Evolutionary conservation across 2,888 invertebrate genomes (phyloP), one percentile per base, ranked within the genome.

Genomic region (Hydriomena furcata): DNA sequence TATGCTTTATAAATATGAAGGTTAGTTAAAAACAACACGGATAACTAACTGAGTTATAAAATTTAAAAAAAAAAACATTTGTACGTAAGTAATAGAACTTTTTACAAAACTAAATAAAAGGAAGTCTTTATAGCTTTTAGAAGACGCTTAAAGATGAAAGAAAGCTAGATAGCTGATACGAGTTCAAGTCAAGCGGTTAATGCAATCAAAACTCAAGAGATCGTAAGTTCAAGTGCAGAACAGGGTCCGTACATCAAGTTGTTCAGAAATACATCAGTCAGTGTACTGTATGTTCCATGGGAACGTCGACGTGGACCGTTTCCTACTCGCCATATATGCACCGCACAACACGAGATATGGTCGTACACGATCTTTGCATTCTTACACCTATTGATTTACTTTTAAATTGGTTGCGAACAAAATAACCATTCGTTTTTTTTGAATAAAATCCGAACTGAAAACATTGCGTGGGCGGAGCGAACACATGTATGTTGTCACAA

Each of bases 271-370:
- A 77, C 79, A 81, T 86, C 82, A 79, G 71, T 79, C 77, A 72
- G 70, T 70, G 66, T 42, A 42, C 21, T 28, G 43, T 45, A 30
- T 74, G 63, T 66, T 70, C 75, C 80, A 84, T 89, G 89, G 86
- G 88, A 90, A 79, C 66, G 70, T 69, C 47, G 67, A 69, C 70
- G 68, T 66, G 60, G 63, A 64, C 64, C 63, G 73, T 74, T 86
- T 84, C 85, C 83, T 80, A 73, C 75, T 79, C 69, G 75, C 88
- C 86, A 73, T 89, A 84, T 84, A 85, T 68, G 85, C 70, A 68
- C 68, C 59, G 68, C 76, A 73, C 71, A 69, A 57, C 70, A 63
- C 60, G 55, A 57, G 51, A 56, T 62, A 60, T 63, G 67, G 65
- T 55, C 61, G 58, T 58, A 58, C 61, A 63, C 59, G 52, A 61